These are phyloP conservation scores for Crenuchus spilurus DNA, from an alignment of 2,797 vertebrate species.

Conservation along the genomic window DNA sequence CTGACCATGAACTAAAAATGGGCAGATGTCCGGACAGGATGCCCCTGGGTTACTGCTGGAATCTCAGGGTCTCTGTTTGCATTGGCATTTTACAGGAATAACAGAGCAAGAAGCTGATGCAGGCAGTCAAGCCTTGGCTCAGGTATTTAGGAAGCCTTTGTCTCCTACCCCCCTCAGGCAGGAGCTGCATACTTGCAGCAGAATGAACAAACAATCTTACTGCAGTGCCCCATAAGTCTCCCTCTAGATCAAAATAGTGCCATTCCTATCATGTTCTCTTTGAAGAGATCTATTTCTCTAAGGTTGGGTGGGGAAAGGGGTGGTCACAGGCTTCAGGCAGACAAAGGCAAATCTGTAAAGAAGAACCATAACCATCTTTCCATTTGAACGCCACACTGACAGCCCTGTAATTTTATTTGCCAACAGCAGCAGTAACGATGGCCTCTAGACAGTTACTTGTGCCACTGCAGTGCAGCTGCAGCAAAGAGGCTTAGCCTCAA, in stretches of 20 bases:
- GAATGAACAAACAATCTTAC: slow-evolving; percentile 75
- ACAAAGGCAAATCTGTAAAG: slow-evolving; percentile 51
- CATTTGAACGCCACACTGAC: slow-evolving; percentile 42
- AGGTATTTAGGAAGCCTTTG: slow-evolving; percentile 80
- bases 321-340: slow-evolving; percentile 51
- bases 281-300: slow-evolving; percentile 15
- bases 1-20: slow-evolving; percentile 80
- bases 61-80: slow-evolving; percentile 80
- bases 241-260: slow-evolving; percentile 70
- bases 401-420: slow-evolving; percentile 65
- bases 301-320: slow-evolving; percentile 38
- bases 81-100: slow-evolving; percentile 71
- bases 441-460: slow-evolving; percentile 57
- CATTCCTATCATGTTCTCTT: slow-evolving; percentile 55
- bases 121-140: slow-evolving; percentile 60
- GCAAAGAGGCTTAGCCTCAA: slow-evolving; percentile 51
- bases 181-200: slow-evolving; percentile 74
- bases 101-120: slow-evolving; percentile 61
- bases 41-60: slow-evolving; percentile 77
- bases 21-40: slow-evolving; percentile 77
- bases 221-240: slow-evolving; percentile 61
- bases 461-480: slow-evolving; percentile 76
- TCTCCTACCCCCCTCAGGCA: slow-evolving; percentile 58
- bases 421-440: slow-evolving; percentile 51
- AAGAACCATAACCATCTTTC: slow-evolving; percentile 42